Base-by-base conservation (phyloP, 2,797 vertebrate species). In the Enteromius anoplus region DNA sequence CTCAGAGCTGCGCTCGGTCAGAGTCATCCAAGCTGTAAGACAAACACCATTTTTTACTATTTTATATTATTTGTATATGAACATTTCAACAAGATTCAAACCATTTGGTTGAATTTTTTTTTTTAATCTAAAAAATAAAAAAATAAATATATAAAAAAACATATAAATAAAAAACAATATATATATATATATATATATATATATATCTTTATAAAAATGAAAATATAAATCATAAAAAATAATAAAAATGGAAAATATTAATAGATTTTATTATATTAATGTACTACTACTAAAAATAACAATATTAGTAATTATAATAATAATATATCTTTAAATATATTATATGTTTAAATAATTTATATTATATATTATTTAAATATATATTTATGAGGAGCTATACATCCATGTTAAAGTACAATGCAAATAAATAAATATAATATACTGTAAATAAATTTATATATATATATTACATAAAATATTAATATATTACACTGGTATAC, bases 11-110 rank as follows among this genome's bases (percentile, higher is more conserved):
- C 92, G 96, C 87, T 99, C 98, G 0, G 88, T 96, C 0, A 92
- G 96, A 69, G 91, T 97, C 84, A 95, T 99, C 83, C 92, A 94
- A 76, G 96, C 96, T 87, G 96, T 97, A 90, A 95, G 95, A 87
- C 1, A 85, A 88, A 15, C 32, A 62, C 23, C 47, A 23, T 6
- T 37, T 3, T 53, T 17, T 7, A 15, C 14, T 32, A 17, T 64
- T 32, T 64, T 8, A 64, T 29, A 15, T 62, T 15, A 64, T 64
- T 64, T 64, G 14, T 11, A 5, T 45, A 11, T 32, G 26, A 32
- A 51, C 19, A 55, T 29, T 65, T 29, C 32, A 49, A 7, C 21
- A 5, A 53, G 9, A 42, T n/a, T 64, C 58, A 42, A 60, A 32
- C 32, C 19, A 37, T 68, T n/a, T 68, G 5, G 32, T 37, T 29